These are phyloP conservation scores for Alsophila aescularia DNA, from an alignment of 2,888 invertebrate genomes.

Conservation along the genomic window DNA sequence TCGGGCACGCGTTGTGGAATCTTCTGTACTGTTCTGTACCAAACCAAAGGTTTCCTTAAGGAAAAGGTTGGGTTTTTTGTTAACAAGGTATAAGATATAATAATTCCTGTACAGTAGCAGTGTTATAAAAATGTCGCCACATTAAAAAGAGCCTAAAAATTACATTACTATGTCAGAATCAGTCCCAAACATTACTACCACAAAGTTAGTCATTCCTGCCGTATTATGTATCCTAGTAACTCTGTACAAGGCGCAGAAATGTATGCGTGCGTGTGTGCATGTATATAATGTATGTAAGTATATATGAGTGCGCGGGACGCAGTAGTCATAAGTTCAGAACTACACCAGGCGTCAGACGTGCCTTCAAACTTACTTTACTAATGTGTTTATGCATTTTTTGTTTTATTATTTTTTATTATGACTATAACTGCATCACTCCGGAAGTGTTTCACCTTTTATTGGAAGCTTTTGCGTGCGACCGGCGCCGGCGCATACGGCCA, in stretches of 20 bases:
- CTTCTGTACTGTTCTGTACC: no score
- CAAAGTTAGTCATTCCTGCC: no score
- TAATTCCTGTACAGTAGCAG: no score
- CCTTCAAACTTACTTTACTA: slow-evolving; percentile 61
- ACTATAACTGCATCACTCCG: slow-evolving; percentile 48
- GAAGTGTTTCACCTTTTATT: slow-evolving; percentile 64
- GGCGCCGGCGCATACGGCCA: slow-evolving; percentile 42
- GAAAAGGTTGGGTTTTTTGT: no score
- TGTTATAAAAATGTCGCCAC: no score
- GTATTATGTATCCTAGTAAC: slow-evolving; percentile 5
- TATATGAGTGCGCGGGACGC: slow-evolving; percentile 60
- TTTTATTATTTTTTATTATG: slow-evolving; percentile 49
- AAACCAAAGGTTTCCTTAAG: no score
- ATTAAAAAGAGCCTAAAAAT: no score
- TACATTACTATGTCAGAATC: no score
- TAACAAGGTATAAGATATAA: no score
- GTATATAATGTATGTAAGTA: slow-evolving; percentile 53
- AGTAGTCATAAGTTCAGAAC: slow-evolving; percentile 56
- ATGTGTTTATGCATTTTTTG: slow-evolving; percentile 70
- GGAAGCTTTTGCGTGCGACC: slow-evolving; percentile 52
- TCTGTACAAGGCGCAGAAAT: slow-evolving; percentile 14
- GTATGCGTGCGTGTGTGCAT: slow-evolving; percentile 43
- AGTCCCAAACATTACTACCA: no score
- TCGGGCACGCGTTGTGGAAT: no score
- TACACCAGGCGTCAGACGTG: slow-evolving; percentile 71